Conservation (phyloP, 2,888 invertebrate species). For the Aromia moschata region DNA sequence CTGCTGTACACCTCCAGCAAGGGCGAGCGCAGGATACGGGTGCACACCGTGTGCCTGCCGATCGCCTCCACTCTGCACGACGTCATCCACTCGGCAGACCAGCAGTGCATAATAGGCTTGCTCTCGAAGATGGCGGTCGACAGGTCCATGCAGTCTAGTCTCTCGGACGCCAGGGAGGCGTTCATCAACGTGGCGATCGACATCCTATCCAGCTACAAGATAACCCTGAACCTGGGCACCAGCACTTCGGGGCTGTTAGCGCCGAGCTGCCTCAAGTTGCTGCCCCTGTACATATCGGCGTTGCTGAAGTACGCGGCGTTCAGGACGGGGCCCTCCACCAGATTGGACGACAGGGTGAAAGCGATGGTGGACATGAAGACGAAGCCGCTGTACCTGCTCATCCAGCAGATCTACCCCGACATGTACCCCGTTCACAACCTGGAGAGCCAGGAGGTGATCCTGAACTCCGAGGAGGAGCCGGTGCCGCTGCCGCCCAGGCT, state of each 20-base stretch:
- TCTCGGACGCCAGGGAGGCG: slow-evolving; percentile 95
- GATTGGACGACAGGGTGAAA: slow-evolving; percentile 91
- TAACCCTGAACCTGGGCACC: slow-evolving; percentile 71
- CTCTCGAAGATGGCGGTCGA: slow-evolving; percentile 99
- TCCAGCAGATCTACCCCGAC: slow-evolving; percentile 90
- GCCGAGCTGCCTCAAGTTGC: slow-evolving; percentile 78
- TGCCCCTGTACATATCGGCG: slow-evolving; percentile 90
- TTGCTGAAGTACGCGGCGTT: slow-evolving; percentile 91
- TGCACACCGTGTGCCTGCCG: slow-evolving; percentile 96
- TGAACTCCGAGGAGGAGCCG: slow-evolving; percentile 56
- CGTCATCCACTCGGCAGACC: slow-evolving; percentile 89
- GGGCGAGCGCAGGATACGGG: slow-evolving; percentile 93
- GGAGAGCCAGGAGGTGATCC: slow-evolving; percentile 57
- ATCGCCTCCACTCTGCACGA: slow-evolving; percentile 86
- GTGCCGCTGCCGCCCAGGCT: slow-evolving; percentile 78
- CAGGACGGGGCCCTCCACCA: slow-evolving; percentile 85
- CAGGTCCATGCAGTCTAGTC: slow-evolving; percentile 82
- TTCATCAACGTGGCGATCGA: slow-evolving; percentile 95
- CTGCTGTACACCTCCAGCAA: slow-evolving; percentile 95
- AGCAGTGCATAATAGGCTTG: slow-evolving; percentile 91
- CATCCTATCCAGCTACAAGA: slow-evolving; percentile 79
- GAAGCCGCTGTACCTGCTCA: slow-evolving; percentile 80
- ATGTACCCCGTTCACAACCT: slow-evolving; percentile 87
- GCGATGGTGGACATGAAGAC: slow-evolving; percentile 95
- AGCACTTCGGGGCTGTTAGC: slow-evolving; percentile 74